phyloP scores from a whole-genome alignment of 23 tunicate genomes.

The Halocynthia roretzi region DNA sequence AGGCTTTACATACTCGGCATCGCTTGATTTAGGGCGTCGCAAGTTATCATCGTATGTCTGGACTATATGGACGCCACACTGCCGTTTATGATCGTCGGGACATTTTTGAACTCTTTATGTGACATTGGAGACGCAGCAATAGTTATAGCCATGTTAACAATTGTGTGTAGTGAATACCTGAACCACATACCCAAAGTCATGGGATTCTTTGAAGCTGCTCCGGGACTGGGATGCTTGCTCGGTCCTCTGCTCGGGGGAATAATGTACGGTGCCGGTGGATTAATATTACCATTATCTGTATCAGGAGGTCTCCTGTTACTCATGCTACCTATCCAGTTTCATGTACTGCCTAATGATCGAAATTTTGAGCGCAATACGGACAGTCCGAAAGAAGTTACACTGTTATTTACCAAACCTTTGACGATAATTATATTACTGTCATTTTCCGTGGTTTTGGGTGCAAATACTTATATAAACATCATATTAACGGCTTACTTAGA shows the following conservation, averaged over 20 bases:
- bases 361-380: neutral
- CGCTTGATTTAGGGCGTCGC: too few species aligned
- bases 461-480: neutral
- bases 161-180: slow-evolving; percentile 15
- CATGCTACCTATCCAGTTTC: neutral
- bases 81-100: too few species aligned
- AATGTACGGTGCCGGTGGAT: neutral
- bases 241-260: slow-evolving; percentile 14
- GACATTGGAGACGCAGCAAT: slow-evolving; percentile 13
- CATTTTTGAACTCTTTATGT: too few species aligned
- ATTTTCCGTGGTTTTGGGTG: slow-evolving; percentile 3
- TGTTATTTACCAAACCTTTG: neutral
- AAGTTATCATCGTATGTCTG: too few species aligned
- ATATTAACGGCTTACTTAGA: slow-evolving; percentile 9
- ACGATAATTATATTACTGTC: neutral
- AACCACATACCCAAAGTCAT: slow-evolving; percentile 12
- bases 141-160: neutral
- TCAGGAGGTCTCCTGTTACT: slow-evolving; percentile 9
- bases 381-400: neutral
- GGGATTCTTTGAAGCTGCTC: slow-evolving; percentile 10
- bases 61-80: too few species aligned
- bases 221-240: slow-evolving; percentile 2
- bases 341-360: neutral
- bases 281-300: slow-evolving; percentile 2
- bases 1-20: too few species aligned